phyloP scores from a whole-genome alignment of 2,888 invertebrate genomes.

The Stenchaetothrips biformis region DNA sequence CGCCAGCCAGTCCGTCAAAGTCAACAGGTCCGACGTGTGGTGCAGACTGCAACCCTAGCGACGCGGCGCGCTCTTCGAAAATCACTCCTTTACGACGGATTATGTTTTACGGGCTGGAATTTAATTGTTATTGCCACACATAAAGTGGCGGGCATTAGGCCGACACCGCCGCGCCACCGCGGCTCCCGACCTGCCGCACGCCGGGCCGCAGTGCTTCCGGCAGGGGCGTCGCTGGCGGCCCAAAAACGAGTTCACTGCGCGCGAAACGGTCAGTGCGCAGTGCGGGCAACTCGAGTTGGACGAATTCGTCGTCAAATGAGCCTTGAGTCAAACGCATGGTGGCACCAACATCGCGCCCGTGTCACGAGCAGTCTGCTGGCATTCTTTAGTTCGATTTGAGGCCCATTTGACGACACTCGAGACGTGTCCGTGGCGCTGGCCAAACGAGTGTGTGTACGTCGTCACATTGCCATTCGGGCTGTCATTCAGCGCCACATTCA shows the following conservation, averaged over 20 bases:
- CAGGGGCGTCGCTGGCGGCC: no score
- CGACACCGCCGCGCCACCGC: not conserved
- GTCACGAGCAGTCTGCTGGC: no score
- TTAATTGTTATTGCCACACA: slow-evolving; percentile 19
- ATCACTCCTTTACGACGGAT: slow-evolving; percentile 19
- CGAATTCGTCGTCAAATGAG: no score
- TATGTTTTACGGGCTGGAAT: slow-evolving; percentile 13
- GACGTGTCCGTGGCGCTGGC: not conserved
- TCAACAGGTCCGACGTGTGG: not conserved
- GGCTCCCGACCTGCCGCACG: not conserved
- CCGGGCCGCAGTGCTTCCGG: not conserved
- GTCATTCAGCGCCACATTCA: not conserved
- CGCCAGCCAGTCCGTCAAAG: not conserved
- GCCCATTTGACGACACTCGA: not conserved
- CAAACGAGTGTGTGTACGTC: not conserved
- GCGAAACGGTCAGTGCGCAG: no score
- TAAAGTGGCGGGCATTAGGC: not conserved
- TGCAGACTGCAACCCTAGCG: not conserved
- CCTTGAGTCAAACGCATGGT: no score
- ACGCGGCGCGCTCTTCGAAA: not conserved
- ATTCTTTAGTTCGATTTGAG: not conserved
- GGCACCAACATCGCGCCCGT: no score
- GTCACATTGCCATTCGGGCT: not conserved
- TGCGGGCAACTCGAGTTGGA: no score
- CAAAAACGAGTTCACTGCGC: no score